Evolutionary conservation across 2,888 invertebrate species (phyloP).

Genomic region (Rapana venosa): DNA sequence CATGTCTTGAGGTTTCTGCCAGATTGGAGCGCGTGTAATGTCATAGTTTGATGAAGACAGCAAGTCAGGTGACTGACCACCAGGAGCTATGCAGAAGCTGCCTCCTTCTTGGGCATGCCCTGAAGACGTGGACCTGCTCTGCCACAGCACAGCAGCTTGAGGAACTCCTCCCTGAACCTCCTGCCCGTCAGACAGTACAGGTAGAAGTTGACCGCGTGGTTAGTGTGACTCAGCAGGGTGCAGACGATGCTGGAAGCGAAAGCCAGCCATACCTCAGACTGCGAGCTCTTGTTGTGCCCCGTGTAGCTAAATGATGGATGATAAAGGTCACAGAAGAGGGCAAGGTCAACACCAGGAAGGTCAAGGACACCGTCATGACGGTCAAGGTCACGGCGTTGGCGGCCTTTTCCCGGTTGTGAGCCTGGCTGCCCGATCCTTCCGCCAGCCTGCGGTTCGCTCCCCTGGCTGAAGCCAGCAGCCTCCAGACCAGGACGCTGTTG

Average conservation of each 20-base stretch:
- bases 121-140: too few relatives aligned
- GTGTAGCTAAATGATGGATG: neutral
- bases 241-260: neutral
- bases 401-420: neutral
- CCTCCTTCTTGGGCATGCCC: too few relatives aligned
- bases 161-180: neutral
- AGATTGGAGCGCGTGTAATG: too few relatives aligned
- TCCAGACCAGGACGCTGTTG: slow-evolving; percentile 9
- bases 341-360: slow-evolving; percentile 1
- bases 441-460: neutral
- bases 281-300: too few relatives aligned
- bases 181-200: slow-evolving; percentile 5
- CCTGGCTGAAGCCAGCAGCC: neutral
- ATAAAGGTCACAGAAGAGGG: neutral
- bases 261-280: neutral
- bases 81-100: too few relatives aligned
- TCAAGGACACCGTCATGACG: neutral
- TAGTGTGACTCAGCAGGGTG: neutral
- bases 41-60: too few relatives aligned
- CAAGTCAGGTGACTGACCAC: too few relatives aligned
- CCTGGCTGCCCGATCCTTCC: too few relatives aligned
- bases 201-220: neutral
- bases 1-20: too few relatives aligned
- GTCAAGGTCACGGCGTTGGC: neutral
- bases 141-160: neutral